Percentiles rank a stretch among this genome's conserved stretches.
phyloP scores from a whole-genome alignment of 2,888 invertebrate genomes.

The Bedellia somnulentella region DNA sequence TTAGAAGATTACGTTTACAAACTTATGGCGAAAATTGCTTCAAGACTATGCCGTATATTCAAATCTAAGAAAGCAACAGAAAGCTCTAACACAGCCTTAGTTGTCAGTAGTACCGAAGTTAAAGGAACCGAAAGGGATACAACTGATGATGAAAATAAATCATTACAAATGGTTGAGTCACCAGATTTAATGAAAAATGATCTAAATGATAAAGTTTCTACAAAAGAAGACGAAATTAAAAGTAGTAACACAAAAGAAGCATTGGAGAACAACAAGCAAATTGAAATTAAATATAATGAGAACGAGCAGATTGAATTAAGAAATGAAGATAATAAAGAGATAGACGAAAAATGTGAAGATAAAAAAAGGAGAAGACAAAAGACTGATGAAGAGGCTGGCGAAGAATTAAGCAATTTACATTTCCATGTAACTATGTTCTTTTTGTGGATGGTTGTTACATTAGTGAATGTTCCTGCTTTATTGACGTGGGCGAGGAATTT shows the following conservation, averaged over 20 bases:
- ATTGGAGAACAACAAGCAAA: background rate
- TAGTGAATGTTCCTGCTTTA: conserved; percentile 72
- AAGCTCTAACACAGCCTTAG: background rate
- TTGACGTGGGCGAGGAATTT: conserved; percentile 82
- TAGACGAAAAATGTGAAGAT: conserved; percentile 4
- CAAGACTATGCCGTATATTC: conserved; percentile 25
- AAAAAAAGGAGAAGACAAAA: conserved; percentile 4
- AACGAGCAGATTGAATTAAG: background rate
- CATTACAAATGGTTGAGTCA: background rate
- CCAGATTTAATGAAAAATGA: too few species aligned
- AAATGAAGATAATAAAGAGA: conserved; percentile 6
- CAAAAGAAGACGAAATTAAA: background rate
- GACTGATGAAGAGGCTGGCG: conserved; percentile 8
- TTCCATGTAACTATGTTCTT: conserved; percentile 75
- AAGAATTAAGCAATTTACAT: conserved; percentile 57
- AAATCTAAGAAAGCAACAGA: conserved; percentile 15
- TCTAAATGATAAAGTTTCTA: too few species aligned
- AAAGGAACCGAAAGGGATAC: background rate
- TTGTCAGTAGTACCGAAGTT: background rate
- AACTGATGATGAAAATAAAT: conserved; percentile 4
- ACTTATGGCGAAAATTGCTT: conserved; percentile 37
- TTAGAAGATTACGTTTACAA: conserved; percentile 65
- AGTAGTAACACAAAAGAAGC: background rate
- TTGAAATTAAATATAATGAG: background rate
- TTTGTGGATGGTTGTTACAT: conserved; percentile 65